A percentile compares a stretch with the other conserved stretches of the same genome.
These are phyloP conservation scores for Syrphus vitripennis DNA, from an alignment of 2,888 invertebrate species.

Conservation along the genomic window DNA sequence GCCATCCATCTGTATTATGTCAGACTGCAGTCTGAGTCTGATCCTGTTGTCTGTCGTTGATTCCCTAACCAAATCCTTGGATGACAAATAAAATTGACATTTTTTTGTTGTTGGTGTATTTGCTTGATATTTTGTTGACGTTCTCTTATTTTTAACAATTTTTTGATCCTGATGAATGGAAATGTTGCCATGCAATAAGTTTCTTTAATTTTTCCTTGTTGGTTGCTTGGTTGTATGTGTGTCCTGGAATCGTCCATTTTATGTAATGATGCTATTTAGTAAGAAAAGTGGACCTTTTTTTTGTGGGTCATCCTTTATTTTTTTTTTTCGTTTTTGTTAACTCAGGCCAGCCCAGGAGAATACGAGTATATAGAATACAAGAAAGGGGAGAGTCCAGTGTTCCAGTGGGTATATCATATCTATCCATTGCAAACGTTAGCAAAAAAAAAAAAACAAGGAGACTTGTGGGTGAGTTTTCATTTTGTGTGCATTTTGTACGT, in stretches of 20 bases:
- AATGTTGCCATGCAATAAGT: conserved; percentile 57
- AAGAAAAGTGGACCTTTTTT: conserved; percentile 59
- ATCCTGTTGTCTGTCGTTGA: not conserved
- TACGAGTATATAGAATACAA: not conserved
- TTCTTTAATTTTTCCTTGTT: conserved; percentile 35
- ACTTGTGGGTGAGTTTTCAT: conserved; percentile 21
- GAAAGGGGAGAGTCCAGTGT: conserved; percentile 30
- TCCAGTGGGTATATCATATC: conserved; percentile 18
- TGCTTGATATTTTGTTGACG: conserved; percentile 50
- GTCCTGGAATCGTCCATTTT: conserved; percentile 61
- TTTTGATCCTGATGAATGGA: conserved; percentile 65
- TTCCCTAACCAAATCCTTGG: conserved; percentile 43
- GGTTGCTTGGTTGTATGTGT: conserved; percentile 26
- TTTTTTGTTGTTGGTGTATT: conserved; percentile 23
- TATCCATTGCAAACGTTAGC: conserved; percentile 51
- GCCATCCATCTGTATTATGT: conserved; percentile 36
- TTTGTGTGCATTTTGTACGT: conserved; percentile 53
- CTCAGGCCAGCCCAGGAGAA: not conserved
- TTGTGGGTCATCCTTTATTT: conserved; percentile 62
- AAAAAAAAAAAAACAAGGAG: conserved; percentile 20
- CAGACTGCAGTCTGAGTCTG: conserved; percentile 19
- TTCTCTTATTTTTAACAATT: conserved; percentile 29
- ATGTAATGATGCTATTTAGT: conserved; percentile 68
- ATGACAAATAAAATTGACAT: conserved; percentile 56
- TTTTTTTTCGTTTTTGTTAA: not conserved